Conservation (phyloP, 2,888 invertebrate genomes). For the Crossocerus cetratus region DNA sequence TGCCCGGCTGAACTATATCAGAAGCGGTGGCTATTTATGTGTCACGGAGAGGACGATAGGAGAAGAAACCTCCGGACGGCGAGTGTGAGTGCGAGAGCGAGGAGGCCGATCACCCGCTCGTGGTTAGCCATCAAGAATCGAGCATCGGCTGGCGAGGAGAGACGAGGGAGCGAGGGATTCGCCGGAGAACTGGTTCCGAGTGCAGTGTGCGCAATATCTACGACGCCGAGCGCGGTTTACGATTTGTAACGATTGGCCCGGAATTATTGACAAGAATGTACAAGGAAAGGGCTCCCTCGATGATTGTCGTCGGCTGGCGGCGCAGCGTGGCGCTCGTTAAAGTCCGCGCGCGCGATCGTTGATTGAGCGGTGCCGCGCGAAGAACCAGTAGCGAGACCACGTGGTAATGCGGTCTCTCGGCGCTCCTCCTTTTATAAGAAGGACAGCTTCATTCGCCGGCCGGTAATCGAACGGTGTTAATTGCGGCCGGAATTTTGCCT, state of each 20-base stretch:
- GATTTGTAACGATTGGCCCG: conserved; percentile 30
- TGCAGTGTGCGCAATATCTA: conserved; percentile 43
- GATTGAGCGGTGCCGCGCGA: neutral
- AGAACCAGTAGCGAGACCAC: neutral
- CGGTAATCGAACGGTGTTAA: no score
- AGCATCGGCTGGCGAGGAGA: conserved; percentile 33
- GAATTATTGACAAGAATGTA: conserved; percentile 46
- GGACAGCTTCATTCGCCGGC: no score
- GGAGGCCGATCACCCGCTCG: conserved; percentile 11
- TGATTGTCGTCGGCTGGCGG: conserved; percentile 9
- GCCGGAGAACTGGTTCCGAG: conserved; percentile 51
- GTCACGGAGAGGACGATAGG: conserved; percentile 34
- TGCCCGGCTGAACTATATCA: conserved; percentile 28
- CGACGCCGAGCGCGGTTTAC: conserved; percentile 44
- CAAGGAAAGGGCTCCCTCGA: conserved; percentile 23
- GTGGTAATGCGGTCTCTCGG: no score
- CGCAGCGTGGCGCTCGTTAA: neutral
- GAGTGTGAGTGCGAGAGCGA: conserved; percentile 22
- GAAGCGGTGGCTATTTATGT: conserved; percentile 53
- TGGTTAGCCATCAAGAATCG: conserved; percentile 39
- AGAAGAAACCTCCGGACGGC: conserved; percentile 30
- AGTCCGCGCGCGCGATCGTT: neutral
- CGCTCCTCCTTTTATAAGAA: no score
- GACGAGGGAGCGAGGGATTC: conserved; percentile 23
- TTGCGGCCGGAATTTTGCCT: no score